Evolutionary conservation across 1,140 invertebrate species (phyloP), one percentile per base, ranked within the genome.

Genomic region (Bombus confusus): DNA sequence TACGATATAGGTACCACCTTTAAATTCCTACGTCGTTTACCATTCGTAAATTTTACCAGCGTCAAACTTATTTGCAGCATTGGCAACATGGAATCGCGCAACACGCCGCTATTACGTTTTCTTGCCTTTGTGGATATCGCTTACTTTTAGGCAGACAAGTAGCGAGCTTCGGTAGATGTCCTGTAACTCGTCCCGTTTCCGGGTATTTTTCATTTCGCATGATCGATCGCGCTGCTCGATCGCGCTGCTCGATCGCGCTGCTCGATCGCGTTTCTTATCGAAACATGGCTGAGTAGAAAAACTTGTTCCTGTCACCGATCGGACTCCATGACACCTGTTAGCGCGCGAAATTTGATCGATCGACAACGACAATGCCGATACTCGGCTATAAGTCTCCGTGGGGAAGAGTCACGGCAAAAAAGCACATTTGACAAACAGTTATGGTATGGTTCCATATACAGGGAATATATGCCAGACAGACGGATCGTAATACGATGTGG

Each of bases 291-390:
- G 92, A 95, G 94, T 95, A 94, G 93, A 95, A 94, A 94, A 93
- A 93, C 94, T 93, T 95, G 94, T 95, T 87, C 85, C 79, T 88
- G 91, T 93, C 92, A 90, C 43, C 64, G 91, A 83, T 86, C 88
- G 81, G 86, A 88, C 88, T 88, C 84, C 84, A 80, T 88, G 91
- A 94, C 92, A 93, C 91, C 91, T 92, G 92, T 93, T 92, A 92
- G 83, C 82, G 37, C 86, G 82, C 85, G 88, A 92, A 93, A 92
- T 95, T 94, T 95, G 94, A 95, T 95, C 92, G 94, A 95, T 95
- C 91, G 90, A 73, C 80, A 66, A 87, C 78, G 85, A 89, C 81
- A 79, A 87, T 76, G 82, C 85, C 86, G 86, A 90, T 90, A 77
- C 86, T 80, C 85, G 72, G 71, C 85, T 83, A 83, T 90, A 87